Evolutionary conservation across 2,113 vertebrate genomes (phyloP).

Genomic region (Cygnus atratus): DNA sequence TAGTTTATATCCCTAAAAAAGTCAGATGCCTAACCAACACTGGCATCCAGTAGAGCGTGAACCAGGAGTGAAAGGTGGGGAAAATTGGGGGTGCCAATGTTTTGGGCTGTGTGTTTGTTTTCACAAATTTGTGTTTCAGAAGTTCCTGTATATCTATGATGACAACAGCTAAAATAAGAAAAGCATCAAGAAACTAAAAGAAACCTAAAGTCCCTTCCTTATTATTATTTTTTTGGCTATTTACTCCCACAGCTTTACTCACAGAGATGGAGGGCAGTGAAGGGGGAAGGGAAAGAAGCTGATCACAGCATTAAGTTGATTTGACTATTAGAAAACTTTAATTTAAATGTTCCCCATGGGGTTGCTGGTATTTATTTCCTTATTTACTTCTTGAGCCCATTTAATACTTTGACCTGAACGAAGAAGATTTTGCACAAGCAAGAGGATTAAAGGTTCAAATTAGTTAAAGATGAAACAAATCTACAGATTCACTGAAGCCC

Average conservation of each 20-base stretch:
- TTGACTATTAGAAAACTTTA: conserved; percentile 46
- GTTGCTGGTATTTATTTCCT: conserved; percentile 45
- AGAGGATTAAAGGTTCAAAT: conserved; percentile 37
- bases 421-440: conserved; percentile 18
- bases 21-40: not conserved
- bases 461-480: conserved; percentile 44
- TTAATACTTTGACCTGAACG: conserved; percentile 57
- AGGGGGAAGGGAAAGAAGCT: not conserved
- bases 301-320: conserved; percentile 27
- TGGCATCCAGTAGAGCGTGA: fast-evolving
- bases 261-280: not conserved
- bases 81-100: not conserved
- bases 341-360: conserved; percentile 16
- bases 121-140: not conserved
- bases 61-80: not conserved
- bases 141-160: not conserved
- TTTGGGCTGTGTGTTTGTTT: not conserved
- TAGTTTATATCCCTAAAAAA: not conserved
- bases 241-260: conserved; percentile 7
- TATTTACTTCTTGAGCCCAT: conserved; percentile 50
- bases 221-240: not conserved
- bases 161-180: not conserved
- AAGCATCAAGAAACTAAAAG: not conserved
- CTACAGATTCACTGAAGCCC: not conserved
- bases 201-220: not conserved